Evolutionary conservation across 2,113 vertebrate species (phyloP).

Genomic region (Tragelaphus scriptus): DNA sequence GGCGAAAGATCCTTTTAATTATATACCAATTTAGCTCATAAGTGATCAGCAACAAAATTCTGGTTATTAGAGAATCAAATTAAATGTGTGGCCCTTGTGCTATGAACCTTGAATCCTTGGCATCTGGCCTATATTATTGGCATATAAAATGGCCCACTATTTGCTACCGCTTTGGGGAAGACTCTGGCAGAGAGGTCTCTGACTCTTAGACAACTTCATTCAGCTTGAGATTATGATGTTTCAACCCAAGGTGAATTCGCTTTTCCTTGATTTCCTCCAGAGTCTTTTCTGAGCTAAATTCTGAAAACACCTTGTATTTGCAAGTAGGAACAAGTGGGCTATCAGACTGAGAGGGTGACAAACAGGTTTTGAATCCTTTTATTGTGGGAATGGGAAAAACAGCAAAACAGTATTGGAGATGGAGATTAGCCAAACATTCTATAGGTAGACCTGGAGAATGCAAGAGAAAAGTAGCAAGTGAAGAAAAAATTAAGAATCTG

Average conservation of each 20-base stretch:
- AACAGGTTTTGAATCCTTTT: background rate
- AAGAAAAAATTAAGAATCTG: background rate
- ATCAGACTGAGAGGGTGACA: background rate
- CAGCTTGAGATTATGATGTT: background rate
- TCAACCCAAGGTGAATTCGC: background rate
- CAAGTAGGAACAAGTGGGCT: background rate
- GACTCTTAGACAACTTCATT: background rate
- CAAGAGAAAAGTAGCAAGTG: background rate
- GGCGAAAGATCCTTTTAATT: constrained; percentile 27
- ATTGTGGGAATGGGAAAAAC: background rate
- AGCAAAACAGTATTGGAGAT: background rate
- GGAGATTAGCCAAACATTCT: background rate
- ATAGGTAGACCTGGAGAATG: background rate
- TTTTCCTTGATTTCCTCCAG: background rate
- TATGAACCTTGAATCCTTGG: background rate
- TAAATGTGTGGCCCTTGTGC: background rate
- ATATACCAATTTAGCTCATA: background rate
- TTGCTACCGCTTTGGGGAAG: background rate
- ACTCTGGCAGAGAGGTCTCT: background rate
- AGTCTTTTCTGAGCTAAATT: background rate
- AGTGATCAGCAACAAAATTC: background rate
- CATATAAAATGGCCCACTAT: background rate
- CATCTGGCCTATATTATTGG: background rate
- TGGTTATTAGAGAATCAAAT: background rate
- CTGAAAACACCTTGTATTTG: background rate